A percentile compares a stretch with the other conserved stretches of the same genome.
phyloP scores from a whole-genome alignment of 1,140 invertebrate species.

The Bombus balteatus region DNA sequence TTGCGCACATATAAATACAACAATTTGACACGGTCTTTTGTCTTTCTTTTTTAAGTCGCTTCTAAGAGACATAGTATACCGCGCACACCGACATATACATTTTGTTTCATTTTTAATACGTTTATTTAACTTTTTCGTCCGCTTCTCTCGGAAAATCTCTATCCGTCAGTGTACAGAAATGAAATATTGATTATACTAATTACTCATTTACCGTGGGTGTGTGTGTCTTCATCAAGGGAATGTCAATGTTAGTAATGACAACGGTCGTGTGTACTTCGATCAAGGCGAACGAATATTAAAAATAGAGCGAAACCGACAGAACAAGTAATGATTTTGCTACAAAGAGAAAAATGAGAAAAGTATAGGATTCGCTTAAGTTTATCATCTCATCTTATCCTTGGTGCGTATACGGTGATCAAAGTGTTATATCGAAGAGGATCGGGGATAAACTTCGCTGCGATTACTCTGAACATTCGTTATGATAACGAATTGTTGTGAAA shows the following conservation, averaged over 20 bases:
- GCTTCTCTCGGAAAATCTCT: not conserved
- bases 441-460: not conserved
- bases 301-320: not conserved
- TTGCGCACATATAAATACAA: not conserved
- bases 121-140: not conserved
- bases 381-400: not conserved
- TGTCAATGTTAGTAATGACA: not conserved
- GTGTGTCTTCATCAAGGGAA: not conserved
- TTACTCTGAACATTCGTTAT: not conserved
- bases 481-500: not conserved
- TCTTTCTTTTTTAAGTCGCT: not conserved
- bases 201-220: no score
- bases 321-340: not conserved
- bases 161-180: no score
- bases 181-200: not conserved
- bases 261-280: not conserved
- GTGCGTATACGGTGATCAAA: not conserved
- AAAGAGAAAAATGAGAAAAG: not conserved
- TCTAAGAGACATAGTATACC: not conserved
- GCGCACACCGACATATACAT: not conserved
- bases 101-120: not conserved
- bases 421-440: not conserved
- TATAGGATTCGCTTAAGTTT: not conserved
- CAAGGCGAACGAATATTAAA: not conserved
- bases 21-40: not conserved